Base-by-base conservation (phyloP, 2,888 invertebrate genomes). In the Pecten maximus region DNA sequence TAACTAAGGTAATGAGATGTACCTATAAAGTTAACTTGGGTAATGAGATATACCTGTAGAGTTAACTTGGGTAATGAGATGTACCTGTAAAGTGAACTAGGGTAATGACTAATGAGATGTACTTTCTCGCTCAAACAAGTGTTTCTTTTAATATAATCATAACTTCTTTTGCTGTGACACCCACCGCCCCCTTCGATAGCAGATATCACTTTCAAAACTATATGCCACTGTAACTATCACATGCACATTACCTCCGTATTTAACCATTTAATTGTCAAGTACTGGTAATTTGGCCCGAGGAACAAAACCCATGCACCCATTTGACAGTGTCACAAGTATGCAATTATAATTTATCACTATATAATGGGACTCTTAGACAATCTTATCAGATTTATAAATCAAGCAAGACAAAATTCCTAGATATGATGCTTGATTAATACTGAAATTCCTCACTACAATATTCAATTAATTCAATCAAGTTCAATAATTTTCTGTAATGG, bases 391-490 rank as follows among this genome's bases (percentile, higher is more conserved):
- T 35, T 35, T 28, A 28, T 35, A 28, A 35, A 74, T 74, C 74
- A 74, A 28, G 74, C 74, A 74, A 3, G 35, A 74, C 74, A 74
- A 74, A 74, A 74, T 74, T 74, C 74, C 74, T 35, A 74, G 74
- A 74, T 74, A 74, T 35, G 12, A 74, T 74, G 74, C 35, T 28
- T 28, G 74, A 74, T 74, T 74, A 74, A 74, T 16, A 6, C 74
- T 74, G 23, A 74, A 54, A 74, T 74, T 74, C 74, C 74, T 28
- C 35, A 74, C 35, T 74, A 74, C 74, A 74, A 74, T 74, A 74
- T 74, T 74, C 35, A 15, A 74, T 74, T 74, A 35, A 74, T 74
- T 74, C 74, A 74, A 74, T 74, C 28, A 23, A 28, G 28, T 74
- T 35, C 6, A 74, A 74, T 74, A 35, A 74, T 74, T 74, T 74